Base-by-base conservation (phyloP, 2,113 vertebrate species). In the Festucalex cinctus region DNA sequence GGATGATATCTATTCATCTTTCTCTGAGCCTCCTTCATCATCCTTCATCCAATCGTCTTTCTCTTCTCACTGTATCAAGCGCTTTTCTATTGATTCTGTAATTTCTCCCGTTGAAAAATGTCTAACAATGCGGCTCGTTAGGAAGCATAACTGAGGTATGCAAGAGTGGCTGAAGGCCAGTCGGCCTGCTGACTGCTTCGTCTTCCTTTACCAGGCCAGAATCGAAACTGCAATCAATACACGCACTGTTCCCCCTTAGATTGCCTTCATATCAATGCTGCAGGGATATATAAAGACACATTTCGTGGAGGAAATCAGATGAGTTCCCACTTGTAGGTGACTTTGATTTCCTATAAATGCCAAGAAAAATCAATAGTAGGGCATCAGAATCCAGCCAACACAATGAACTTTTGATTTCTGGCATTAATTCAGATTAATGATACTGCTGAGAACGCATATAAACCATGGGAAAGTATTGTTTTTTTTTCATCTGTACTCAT, bases 291-390 rank as follows among this genome's bases (percentile, higher is more conserved):
- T 54, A 75, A 74, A 76, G 71, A 71, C 36, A 68, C 58, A 76
- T 77, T 78, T 71, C 70, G 69, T 69, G 73, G 73, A 76, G 75
- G 63, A 76, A 83, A 76, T 81, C 67, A 72, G 67, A 82, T 65
- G 70, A 81, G 76, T 80, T 83, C 77, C 69, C 65, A 78, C 78
- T 80, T 76, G 57, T 69, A 58, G 71, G 71, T 81, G 71, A 83
- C 82, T 88, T 86, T 85, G 82, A 85, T 88, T 88, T 85, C 64
- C 73, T 58, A 75, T 81, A 80, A 41, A 26, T 70, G 71, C 35
- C 9, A 24, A 35, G 70, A 69, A 66, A 68, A 61, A 81, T 86
- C 79, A 28, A 88, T 84, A 71, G 51, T 0, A 64, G 54, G 61
- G 66, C 57, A 72, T 37, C 53, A 60, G 53, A 77, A 79, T 68